Percentiles rank a stretch among this genome's conserved stretches.
These are phyloP conservation scores for Astreopora myriophthalma DNA, from an alignment of 64 coral and sea anemone genomes.

Conservation along the genomic window DNA sequence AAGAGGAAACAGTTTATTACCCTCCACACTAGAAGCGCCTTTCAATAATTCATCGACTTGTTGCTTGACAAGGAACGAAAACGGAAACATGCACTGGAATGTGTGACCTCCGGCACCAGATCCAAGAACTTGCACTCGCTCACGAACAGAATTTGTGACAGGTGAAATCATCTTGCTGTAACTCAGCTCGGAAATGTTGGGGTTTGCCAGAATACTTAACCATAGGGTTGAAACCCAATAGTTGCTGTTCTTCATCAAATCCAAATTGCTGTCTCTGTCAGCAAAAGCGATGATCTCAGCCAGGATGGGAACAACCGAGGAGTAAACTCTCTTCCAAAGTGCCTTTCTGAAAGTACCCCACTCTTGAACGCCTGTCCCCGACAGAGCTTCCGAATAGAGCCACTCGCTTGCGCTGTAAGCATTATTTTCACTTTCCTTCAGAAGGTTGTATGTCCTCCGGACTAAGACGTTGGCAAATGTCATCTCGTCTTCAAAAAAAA, in stretches of 20 bases:
- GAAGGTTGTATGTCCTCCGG: slow-evolving; percentile 35
- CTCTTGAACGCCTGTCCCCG: slow-evolving; percentile 81
- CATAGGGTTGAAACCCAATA: slow-evolving; percentile 14
- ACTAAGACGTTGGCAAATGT: slow-evolving; percentile 24
- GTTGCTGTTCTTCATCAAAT: slow-evolving; percentile 13
- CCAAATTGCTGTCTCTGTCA: slow-evolving; percentile 78
- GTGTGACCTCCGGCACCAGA: slow-evolving; percentile 68
- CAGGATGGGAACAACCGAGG: slow-evolving; percentile 64
- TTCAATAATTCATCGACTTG: slow-evolving; percentile 50
- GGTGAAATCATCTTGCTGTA: slow-evolving; percentile 49
- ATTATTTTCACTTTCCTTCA: slow-evolving; percentile 56
- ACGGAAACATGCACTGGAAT: slow-evolving; percentile 74
- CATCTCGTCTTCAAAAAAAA: neutral
- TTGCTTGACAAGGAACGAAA: slow-evolving; percentile 78
- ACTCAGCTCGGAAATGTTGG: slow-evolving; percentile 50
- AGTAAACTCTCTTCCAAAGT: slow-evolving; percentile 61
- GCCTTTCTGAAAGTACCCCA: slow-evolving; percentile 79
- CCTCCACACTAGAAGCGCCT: slow-evolving; percentile 21
- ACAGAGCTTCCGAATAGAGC: slow-evolving; percentile 71
- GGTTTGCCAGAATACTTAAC: slow-evolving; percentile 27
- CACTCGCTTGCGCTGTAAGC: slow-evolving; percentile 35
- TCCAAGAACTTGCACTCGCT: slow-evolving; percentile 40
- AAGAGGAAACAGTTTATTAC: slow-evolving; percentile 1
- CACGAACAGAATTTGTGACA: slow-evolving; percentile 39
- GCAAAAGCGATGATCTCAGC: slow-evolving; percentile 71